Evolutionary conservation across 2,888 invertebrate genomes (phyloP).

Genomic region (Eupithecia inturbata): DNA sequence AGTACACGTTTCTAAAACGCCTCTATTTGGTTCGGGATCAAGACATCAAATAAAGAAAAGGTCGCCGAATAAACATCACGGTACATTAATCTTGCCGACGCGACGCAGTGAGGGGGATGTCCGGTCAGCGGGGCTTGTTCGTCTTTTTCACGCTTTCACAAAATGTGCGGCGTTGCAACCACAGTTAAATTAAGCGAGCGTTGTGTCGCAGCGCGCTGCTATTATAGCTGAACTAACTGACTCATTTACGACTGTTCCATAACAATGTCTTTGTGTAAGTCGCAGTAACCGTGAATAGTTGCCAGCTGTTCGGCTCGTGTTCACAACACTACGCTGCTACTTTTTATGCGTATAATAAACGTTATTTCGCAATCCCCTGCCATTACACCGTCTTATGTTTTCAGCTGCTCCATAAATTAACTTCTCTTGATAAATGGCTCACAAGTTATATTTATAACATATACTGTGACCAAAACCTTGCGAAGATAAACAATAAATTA

Average conservation of each 20-base stretch:
- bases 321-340: slow-evolving; percentile 7
- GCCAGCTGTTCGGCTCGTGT: background rate
- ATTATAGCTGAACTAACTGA: slow-evolving; percentile 7
- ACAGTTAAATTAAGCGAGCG: background rate
- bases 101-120: background rate
- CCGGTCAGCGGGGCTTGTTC: background rate
- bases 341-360: slow-evolving; percentile 16
- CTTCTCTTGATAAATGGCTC: slow-evolving; percentile 16
- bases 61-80: slow-evolving; percentile 24
- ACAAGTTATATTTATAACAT: slow-evolving; percentile 11
- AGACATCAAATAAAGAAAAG: slow-evolving; percentile 34
- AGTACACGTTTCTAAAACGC: slow-evolving; percentile 19
- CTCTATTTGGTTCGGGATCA: slow-evolving; percentile 19
- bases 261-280: slow-evolving; percentile 8
- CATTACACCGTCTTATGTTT: slow-evolving; percentile 17
- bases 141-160: background rate
- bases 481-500: slow-evolving; percentile 12
- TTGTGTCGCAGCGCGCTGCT: background rate
- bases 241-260: background rate
- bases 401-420: slow-evolving; percentile 17
- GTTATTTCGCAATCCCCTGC: slow-evolving; percentile 13
- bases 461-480: slow-evolving; percentile 15
- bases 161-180: background rate
- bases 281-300: slow-evolving; percentile 5
- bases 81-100: slow-evolving; percentile 24